Percentiles rank a stretch among this genome's conserved stretches.
These are phyloP conservation scores for Ploceus nigricollis DNA, from an alignment of 2,113 vertebrate species.

Conservation along the genomic window DNA sequence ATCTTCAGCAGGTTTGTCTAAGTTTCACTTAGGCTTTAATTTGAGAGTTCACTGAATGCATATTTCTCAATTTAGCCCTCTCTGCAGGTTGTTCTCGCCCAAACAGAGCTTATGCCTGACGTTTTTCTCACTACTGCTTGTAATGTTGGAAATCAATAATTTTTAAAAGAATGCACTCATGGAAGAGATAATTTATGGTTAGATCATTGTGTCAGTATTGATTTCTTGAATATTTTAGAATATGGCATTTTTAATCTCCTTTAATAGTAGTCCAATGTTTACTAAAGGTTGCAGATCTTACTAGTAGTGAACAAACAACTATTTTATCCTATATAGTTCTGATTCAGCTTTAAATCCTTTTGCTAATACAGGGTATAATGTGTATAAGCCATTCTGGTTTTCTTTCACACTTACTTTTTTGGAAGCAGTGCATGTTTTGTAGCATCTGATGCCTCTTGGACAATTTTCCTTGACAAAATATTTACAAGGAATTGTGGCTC, in stretches of 20 bases:
- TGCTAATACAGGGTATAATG: neutral
- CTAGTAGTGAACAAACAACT: neutral
- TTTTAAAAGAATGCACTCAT: neutral
- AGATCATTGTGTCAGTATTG: neutral
- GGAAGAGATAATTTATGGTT: neutral
- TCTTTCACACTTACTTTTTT: neutral
- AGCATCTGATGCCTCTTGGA: neutral
- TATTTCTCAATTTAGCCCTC: neutral
- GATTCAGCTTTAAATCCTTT: neutral
- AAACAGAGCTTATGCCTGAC: neutral
- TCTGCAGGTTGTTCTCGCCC: neutral
- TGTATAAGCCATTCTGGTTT: neutral
- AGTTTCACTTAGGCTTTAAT: neutral
- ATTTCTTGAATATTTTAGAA: neutral
- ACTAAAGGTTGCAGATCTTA: neutral
- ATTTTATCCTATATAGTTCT: neutral
- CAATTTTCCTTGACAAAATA: slow-evolving; percentile 18
- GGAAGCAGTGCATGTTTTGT: neutral
- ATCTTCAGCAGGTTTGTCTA: neutral
- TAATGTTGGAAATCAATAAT: neutral
- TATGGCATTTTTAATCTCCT: neutral
- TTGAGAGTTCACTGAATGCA: neutral
- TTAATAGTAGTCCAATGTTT: neutral
- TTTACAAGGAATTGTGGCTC: neutral
- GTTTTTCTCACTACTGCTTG: neutral